These are phyloP conservation scores for Parnassius orleans DNA, from an alignment of 2,888 invertebrate genomes.

Conservation along the genomic window DNA sequence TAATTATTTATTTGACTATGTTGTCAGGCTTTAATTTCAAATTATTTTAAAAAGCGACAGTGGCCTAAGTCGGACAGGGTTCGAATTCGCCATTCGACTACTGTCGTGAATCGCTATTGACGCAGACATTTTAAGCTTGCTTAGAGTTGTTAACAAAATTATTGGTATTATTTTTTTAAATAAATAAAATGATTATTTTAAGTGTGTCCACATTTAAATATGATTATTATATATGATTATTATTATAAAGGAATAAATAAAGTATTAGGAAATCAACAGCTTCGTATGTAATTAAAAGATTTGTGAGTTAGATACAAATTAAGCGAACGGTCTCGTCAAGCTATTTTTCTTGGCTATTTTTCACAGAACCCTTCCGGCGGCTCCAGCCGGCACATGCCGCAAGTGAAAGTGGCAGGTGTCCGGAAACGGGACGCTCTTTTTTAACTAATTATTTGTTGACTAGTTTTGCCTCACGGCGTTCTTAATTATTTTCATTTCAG, in stretches of 20 bases:
- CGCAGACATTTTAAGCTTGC: too few species aligned
- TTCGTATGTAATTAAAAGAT: background rate
- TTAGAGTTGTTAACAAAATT: background rate
- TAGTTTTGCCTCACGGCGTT: slow-evolving; percentile 33
- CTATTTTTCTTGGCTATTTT: slow-evolving; percentile 42
- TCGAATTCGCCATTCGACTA: background rate
- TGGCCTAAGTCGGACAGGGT: too few species aligned
- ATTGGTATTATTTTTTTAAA: too few species aligned
- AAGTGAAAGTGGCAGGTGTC: slow-evolving; percentile 74
- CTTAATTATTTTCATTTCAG: slow-evolving; percentile 26
- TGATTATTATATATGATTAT: too few species aligned
- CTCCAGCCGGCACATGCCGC: slow-evolving; percentile 35
- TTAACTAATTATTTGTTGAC: slow-evolving; percentile 46
- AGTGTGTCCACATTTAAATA: too few species aligned
- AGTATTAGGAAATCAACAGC: background rate
- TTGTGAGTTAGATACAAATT: slow-evolving; percentile 9
- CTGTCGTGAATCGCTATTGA: too few species aligned
- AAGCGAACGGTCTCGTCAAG: slow-evolving; percentile 26
- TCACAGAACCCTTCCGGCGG: slow-evolving; percentile 47
- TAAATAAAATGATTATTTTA: too few species aligned
- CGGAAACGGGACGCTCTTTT: slow-evolving; percentile 38
- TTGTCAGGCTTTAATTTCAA: too few species aligned
- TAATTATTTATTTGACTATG: too few species aligned
- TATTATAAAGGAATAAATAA: too few species aligned
- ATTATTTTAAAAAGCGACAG: too few species aligned